Evolutionary conservation across 2,797 vertebrate species (phyloP).

Genomic region (Notamacropus eugenii): DNA sequence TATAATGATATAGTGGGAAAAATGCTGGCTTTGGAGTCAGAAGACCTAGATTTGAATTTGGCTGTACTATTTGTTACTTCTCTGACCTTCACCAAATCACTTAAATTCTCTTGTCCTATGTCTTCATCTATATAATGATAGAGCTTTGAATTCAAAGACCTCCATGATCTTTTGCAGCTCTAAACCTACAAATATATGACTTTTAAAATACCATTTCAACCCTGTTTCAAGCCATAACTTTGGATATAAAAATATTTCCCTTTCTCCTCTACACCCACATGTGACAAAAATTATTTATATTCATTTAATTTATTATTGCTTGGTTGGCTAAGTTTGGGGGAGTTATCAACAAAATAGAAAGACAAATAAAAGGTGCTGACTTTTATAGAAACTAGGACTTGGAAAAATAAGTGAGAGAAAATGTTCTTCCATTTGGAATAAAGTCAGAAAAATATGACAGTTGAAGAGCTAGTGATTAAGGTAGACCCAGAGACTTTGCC

Average conservation of each 20-base stretch:
- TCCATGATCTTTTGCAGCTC: neutral
- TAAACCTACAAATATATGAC: neutral
- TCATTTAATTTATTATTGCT: slow-evolving; percentile 25
- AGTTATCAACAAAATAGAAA: slow-evolving; percentile 29
- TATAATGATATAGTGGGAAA: neutral
- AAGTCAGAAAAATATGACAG: slow-evolving; percentile 16
- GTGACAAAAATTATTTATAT: neutral
- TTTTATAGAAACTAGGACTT: slow-evolving; percentile 12
- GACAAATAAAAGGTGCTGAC: slow-evolving; percentile 12
- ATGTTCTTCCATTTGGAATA: neutral
- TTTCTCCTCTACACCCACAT: neutral
- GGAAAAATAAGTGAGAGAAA: slow-evolving; percentile 13
- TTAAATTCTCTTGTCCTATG: neutral
- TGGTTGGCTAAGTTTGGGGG: neutral
- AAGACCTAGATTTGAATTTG: neutral
- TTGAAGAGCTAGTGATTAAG: slow-evolving; percentile 41
- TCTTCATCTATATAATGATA: neutral
- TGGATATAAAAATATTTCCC: neutral
- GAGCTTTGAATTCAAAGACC: neutral
- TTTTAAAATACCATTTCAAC: neutral
- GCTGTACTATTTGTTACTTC: neutral
- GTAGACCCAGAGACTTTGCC: neutral
- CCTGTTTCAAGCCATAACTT: slow-evolving; percentile 16
- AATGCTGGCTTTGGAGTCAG: neutral
- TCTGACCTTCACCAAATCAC: neutral